Conservation (phyloP, 2,797 vertebrate species). For the Morelia viridis region DNA sequence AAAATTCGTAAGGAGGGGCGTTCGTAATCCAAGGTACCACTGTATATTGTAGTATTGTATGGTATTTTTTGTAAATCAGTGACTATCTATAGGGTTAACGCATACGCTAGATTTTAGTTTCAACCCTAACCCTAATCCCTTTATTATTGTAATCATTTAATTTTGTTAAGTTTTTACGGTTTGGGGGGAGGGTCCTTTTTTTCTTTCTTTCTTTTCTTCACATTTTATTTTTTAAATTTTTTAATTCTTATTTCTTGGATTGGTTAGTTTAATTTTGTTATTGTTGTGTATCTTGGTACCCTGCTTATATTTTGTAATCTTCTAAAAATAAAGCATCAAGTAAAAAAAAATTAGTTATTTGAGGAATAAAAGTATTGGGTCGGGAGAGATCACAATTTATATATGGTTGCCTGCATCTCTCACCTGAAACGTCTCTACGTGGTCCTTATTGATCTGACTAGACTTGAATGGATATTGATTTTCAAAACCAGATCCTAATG, state of each 20-base stretch:
- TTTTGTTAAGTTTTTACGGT: background rate
- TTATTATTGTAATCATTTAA: background rate
- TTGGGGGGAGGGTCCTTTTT: background rate
- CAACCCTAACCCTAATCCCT: background rate
- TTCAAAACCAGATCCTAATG: background rate
- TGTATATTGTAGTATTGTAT: background rate
- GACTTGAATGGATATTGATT: background rate
- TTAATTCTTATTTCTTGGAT: no score
- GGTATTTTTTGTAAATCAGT: background rate
- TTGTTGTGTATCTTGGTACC: background rate
- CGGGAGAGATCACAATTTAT: background rate
- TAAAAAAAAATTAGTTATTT: background rate
- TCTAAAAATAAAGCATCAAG: background rate
- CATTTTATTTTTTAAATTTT: no score
- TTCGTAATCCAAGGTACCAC: no score
- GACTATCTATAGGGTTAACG: background rate
- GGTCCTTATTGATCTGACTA: background rate
- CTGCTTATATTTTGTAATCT: background rate
- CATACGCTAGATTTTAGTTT: background rate
- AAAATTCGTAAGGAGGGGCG: no score
- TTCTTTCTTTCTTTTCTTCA: no score
- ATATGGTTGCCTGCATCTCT: background rate
- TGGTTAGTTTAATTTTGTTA: background rate
- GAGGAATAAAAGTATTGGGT: background rate
- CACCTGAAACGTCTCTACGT: background rate